phyloP scores from a whole-genome alignment of 1,140 invertebrate genomes.

The Dendrolimus punctatus region DNA sequence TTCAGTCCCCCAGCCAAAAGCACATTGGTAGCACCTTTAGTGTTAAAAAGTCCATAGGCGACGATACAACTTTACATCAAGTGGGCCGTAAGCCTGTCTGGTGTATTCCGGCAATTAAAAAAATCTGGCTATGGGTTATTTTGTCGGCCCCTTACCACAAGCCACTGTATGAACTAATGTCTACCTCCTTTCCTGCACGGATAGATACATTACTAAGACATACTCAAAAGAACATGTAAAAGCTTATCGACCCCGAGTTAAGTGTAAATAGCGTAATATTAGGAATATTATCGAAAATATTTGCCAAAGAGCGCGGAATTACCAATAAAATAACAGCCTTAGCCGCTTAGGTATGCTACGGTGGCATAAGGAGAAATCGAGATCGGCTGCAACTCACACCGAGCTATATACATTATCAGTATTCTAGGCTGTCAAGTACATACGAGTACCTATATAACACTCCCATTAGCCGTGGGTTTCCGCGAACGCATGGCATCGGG shows the following conservation, averaged over 20 bases:
- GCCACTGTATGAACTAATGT: no score
- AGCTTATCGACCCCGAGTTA: constrained; percentile 19
- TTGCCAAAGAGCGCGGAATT: constrained; percentile 25
- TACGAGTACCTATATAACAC: neutral
- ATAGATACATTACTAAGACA: neutral
- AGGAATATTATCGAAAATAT: constrained; percentile 27
- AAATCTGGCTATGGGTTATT: no score
- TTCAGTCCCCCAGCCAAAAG: no score
- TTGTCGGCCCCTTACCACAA: no score
- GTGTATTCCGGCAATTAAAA: no score
- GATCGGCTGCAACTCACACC: constrained; percentile 7
- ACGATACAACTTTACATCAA: no score
- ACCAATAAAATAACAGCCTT: constrained; percentile 32
- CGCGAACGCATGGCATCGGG: no score
- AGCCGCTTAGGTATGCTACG: constrained; percentile 13
- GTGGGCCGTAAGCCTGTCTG: no score
- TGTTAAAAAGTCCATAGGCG: no score
- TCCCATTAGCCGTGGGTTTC: no score
- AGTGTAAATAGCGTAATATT: constrained; percentile 13
- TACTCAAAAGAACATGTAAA: constrained; percentile 11
- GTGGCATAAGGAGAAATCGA: constrained; percentile 7
- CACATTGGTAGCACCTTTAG: no score
- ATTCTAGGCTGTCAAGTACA: neutral
- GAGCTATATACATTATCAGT: neutral
- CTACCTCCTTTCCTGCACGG: no score